phyloP scores from a whole-genome alignment of 2,113 vertebrate genomes.

The Helogale parvula region DNA sequence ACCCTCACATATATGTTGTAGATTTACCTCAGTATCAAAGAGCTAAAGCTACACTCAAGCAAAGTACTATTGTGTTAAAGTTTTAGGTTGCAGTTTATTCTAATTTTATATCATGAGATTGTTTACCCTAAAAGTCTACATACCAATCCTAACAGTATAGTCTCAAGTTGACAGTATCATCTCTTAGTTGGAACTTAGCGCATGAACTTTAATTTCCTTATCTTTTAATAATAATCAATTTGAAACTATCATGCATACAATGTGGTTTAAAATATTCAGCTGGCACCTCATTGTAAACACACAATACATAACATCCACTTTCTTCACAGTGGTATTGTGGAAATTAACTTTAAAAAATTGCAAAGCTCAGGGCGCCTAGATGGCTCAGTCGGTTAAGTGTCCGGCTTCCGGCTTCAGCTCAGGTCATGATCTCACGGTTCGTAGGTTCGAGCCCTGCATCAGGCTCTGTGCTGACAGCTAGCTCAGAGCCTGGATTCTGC shows the following conservation, averaged over 20 bases:
- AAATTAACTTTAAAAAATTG: neutral
- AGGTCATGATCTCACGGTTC: no score
- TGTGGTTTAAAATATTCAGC: neutral
- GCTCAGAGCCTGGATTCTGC: no score
- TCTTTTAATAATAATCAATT: neutral
- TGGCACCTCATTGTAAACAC: neutral
- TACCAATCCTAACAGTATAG: neutral
- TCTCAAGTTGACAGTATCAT: neutral
- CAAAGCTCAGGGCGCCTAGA: neutral
- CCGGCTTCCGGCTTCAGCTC: no score
- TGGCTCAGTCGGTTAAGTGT: no score
- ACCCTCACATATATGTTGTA: neutral
- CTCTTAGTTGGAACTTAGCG: neutral
- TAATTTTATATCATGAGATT: neutral
- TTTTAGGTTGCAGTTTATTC: neutral
- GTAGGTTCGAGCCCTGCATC: no score
- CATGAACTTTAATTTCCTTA: conserved; percentile 29
- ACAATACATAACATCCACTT: neutral
- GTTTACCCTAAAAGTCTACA: neutral
- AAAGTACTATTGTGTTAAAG: neutral
- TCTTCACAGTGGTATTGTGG: neutral
- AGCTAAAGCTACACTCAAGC: neutral
- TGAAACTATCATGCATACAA: neutral
- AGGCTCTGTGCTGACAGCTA: no score
- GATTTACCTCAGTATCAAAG: neutral